A percentile compares a stretch with the other conserved stretches of the same genome.
phyloP scores from a whole-genome alignment of 2,888 invertebrate genomes.

The Rosalia funebris region DNA sequence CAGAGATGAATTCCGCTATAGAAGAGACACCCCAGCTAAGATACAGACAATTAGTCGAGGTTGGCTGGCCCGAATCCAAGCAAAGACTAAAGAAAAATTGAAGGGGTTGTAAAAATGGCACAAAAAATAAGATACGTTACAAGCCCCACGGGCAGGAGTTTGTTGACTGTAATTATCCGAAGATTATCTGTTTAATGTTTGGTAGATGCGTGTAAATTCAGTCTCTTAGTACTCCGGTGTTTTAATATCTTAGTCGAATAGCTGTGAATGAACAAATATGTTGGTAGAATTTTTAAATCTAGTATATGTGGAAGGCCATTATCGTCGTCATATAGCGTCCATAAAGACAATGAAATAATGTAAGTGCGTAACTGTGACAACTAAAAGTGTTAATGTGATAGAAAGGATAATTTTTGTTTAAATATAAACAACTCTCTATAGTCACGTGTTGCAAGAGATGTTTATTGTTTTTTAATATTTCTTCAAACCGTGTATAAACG shows the following conservation, averaged over 20 bases:
- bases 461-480: too few relatives aligned
- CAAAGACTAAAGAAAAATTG: slow-evolving; percentile 38
- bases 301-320: too few relatives aligned
- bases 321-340: not conserved
- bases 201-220: too few relatives aligned
- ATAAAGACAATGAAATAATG: not conserved
- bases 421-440: not conserved
- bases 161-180: slow-evolving; percentile 18
- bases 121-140: slow-evolving; percentile 26
- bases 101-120: slow-evolving; percentile 27
- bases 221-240: too few relatives aligned
- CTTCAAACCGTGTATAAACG: too few relatives aligned
- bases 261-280: too few relatives aligned
- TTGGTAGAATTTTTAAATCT: too few relatives aligned
- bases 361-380: not conserved
- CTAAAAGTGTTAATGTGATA: not conserved
- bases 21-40: slow-evolving; percentile 45
- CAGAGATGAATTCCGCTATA: slow-evolving; percentile 46
- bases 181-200: slow-evolving; percentile 13
- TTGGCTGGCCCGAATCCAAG: slow-evolving; percentile 40
- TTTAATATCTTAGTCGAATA: too few relatives aligned
- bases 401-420: not conserved
- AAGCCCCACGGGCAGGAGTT: slow-evolving; percentile 16
- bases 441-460: too few relatives aligned
- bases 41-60: slow-evolving; percentile 45